Percentiles rank a stretch among this genome's conserved stretches.
Evolutionary conservation across 2,113 vertebrate species (phyloP).

Genomic region (Sander vitreus): DNA sequence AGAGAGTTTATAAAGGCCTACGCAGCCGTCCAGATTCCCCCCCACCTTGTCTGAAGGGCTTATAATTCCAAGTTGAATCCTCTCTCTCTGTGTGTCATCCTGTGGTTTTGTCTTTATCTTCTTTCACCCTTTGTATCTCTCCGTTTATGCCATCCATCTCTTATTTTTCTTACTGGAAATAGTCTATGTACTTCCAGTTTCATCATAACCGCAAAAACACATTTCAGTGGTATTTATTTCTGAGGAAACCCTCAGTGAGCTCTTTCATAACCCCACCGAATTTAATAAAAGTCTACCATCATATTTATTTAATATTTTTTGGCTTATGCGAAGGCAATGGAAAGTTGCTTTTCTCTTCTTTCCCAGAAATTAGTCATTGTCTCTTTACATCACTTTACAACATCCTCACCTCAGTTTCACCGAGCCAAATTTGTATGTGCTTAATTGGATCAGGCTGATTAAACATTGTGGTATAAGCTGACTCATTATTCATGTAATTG

Average conservation of each 20-base stretch:
- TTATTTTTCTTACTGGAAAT: not conserved
- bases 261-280: conserved; percentile 17
- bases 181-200: not conserved
- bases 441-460: conserved; percentile 38
- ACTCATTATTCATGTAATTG: conserved; percentile 18
- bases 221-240: conserved; percentile 7
- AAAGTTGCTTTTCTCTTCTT: not conserved
- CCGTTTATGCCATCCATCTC: not conserved
- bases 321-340: not conserved
- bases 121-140: conserved; percentile 1
- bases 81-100: conserved; percentile 4
- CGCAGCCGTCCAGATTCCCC: not conserved
- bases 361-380: not conserved
- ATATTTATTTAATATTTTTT: not conserved
- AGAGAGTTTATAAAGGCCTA: conserved; percentile 10
- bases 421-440: not conserved
- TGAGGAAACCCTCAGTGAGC: not conserved
- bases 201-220: not conserved
- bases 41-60: conserved; percentile 14
- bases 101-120: conserved; percentile 4
- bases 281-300: not conserved
- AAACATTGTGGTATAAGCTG: conserved; percentile 17
- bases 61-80: conserved; percentile 27
- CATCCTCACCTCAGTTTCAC: conserved; percentile 15
- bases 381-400: not conserved